Percentiles rank a stretch among this genome's conserved stretches.
phyloP scores from a whole-genome alignment of 2,888 invertebrate species.

The Caenorhabditis sulstoni region DNA sequence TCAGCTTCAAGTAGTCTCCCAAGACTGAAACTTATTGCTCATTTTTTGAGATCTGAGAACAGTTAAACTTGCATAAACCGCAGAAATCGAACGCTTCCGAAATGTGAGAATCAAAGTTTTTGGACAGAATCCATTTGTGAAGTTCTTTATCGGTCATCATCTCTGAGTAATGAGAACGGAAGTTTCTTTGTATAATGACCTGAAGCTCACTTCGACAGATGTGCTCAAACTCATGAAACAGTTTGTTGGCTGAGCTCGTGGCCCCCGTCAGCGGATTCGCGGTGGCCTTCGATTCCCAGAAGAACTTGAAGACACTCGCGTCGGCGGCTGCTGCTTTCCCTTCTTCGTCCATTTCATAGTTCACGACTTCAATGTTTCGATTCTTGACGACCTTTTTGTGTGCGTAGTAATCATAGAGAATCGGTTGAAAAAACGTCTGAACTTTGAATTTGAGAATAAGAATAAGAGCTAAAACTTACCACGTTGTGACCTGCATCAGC shows the following conservation, averaged over 20 bases:
- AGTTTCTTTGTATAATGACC: background rate
- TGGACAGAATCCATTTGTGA: conserved; percentile 27
- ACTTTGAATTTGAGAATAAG: background rate
- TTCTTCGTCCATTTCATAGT: conserved; percentile 44
- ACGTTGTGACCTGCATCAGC: conserved; percentile 64
- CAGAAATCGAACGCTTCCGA: conserved; percentile 59
- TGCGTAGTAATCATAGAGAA: conserved; percentile 32
- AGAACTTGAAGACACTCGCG: conserved; percentile 39
- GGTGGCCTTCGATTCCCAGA: conserved; percentile 17
- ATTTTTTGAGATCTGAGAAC: background rate
- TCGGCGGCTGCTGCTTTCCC: conserved; percentile 30
- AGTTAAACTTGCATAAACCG: conserved; percentile 44
- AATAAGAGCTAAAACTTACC: conserved; percentile 40
- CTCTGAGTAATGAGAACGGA: conserved; percentile 11
- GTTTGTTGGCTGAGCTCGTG: background rate
- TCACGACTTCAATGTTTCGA: conserved; percentile 15
- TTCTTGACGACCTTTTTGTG: conserved; percentile 37
- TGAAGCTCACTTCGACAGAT: conserved; percentile 38
- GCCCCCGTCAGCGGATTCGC: conserved; percentile 19
- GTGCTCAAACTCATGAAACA: conserved; percentile 42
- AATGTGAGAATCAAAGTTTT: conserved; percentile 49
- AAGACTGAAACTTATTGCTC: conserved; percentile 48
- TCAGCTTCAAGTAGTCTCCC: conserved; percentile 37
- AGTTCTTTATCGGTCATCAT: conserved; percentile 46
- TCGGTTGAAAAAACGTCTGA: conserved; percentile 40